Base-by-base conservation (phyloP, 37 sponge, comb jelly and placozoan genomes). In the Oscarella lobularis region DNA sequence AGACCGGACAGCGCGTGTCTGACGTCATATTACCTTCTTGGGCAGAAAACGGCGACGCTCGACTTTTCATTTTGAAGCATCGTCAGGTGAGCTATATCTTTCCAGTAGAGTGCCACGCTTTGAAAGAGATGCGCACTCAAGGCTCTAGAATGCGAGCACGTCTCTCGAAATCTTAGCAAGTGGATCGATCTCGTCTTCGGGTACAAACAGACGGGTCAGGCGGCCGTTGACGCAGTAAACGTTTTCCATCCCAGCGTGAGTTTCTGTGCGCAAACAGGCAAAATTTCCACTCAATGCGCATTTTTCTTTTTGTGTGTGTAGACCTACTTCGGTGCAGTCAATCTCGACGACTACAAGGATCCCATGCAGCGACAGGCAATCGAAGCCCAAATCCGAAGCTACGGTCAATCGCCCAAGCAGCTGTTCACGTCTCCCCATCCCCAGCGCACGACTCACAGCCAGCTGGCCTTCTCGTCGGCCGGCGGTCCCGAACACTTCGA, bases 111-210 rank as follows among this genome's bases (percentile, higher is more conserved):
- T 4, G 71, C 6, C 29, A 35, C 29, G 33, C 31, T 14, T 68
- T 32, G 35, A 68, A 35, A 30, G 33, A 35, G 29, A 30, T 68
- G 6, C 31, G 71, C 31, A 34, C 40, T 74, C 14, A 74, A 92
- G 92, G 95, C 95, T 0, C 90, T 98, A 60, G 99, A 98, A 83
- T 88, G 88, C 72, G 85, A 86, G 39, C 84, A 77, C 83, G 99
- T 98, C 9, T 98, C 99, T 1, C 79, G 79, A 33, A 81, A 94
- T 75, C 82, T 98, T 5, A 92, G 94, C 60, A 78, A 86, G 67
- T 98, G 99, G 99, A 78, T 98, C 29, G 99, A 98, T 73, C 79
- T 98, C 41, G 86, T 98, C 71, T 98, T 98, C 77, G 99, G 99
- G 37, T 94, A 81, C 82, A 88, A 91, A 67, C 99, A 98, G 73